Evolutionary conservation across 2,797 vertebrate genomes (phyloP), one percentile per base, ranked within the genome.

Genomic region (Taenioides sp.): DNA sequence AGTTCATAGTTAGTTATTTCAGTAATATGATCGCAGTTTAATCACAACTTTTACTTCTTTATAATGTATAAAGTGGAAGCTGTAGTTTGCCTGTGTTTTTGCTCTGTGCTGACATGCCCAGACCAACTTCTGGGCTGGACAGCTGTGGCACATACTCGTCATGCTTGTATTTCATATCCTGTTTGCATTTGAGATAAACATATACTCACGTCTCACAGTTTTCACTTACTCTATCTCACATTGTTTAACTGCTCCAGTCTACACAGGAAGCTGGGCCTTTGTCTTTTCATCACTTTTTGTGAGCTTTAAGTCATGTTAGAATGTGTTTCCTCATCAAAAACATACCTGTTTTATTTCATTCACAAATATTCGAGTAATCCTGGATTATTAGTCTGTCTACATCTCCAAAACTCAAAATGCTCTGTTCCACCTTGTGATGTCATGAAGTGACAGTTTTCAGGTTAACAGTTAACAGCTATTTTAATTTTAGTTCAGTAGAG

Each of bases 81-180:
- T 85, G 86, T 85, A 88, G 81, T 87, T 80, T 66, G 79, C 70
- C 67, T 69, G 81, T 72, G 65, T 66, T 78, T 80, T 80, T 40
- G 55, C 64, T 65, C 86, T 80, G 76, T 77, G 72, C 78, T 86
- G 78, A 81, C 89, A 90, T 78, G 76, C 87, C 87, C 85, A 83
- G 91, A 88, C 70, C 88, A 80, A 90, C 87, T 85, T 87, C 87
- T 82, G 88, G 75, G 43, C 65, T 75, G 83, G 88, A 92, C 92
- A 91, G 89, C 92, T 92, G 90, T 84, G 86, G 74, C 89, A 88
- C 87, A 92, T 94, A 93, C 92, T 88, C 81, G 69, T 75, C 91
- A 86, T 92, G 93, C 91, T 92, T 94, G 92, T 86, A 90, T 86
- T 86, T 86, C 86, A 93, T 94, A 93, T 94, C 88, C 93, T 86